Base-by-base conservation (phyloP, 2,888 invertebrate genomes). In the Bembecia ichneumoniformis region DNA sequence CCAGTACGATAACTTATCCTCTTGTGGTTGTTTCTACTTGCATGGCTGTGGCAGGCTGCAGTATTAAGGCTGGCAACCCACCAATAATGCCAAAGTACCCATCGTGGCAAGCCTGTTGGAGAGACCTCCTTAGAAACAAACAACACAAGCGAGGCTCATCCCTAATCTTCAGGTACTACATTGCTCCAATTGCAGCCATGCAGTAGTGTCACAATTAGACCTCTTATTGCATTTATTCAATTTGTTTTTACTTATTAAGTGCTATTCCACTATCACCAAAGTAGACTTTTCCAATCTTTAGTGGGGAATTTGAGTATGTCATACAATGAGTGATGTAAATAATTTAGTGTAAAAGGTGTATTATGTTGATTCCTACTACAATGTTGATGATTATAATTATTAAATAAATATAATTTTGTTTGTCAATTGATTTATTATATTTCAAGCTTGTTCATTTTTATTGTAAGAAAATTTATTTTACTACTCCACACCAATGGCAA, bases 1-100 rank as follows among this genome's bases (percentile, higher is more conserved):
- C 95, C 52, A 91, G 94, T 55, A 93, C 95, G 50, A 68, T 96
- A 55, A 93, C 96, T n/a, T 98, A 99, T 80, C 98, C 98, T 15
- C 91, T 97, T 71, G 92, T 93, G 72, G 94, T 98, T 52, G 96
- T 97, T 1, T 93, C 96, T 10, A 95, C 95, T 52, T 95, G 97
- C 65, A 96, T 97, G 95, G 91, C 93, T 52, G 94, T 97, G 9
- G 93, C 92, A 53, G 92, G 95, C 53, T 93, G 66, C 64, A 93
- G 94, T 55, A 87, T 97, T 48, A 88, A 89, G 56, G 96, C 96
- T 47, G 96, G 96, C 16, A 89, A 91, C 52, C 94, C 95, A 34
- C 96, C 96, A 0, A 86, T 90, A 45, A 96, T 97, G 94, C 95
- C 96, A 1, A 82, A 90, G 47, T 97, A 97, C 71, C 80, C 82